Conservation (phyloP, 2,888 invertebrate genomes). For the Drosophila quinaria region DNA sequence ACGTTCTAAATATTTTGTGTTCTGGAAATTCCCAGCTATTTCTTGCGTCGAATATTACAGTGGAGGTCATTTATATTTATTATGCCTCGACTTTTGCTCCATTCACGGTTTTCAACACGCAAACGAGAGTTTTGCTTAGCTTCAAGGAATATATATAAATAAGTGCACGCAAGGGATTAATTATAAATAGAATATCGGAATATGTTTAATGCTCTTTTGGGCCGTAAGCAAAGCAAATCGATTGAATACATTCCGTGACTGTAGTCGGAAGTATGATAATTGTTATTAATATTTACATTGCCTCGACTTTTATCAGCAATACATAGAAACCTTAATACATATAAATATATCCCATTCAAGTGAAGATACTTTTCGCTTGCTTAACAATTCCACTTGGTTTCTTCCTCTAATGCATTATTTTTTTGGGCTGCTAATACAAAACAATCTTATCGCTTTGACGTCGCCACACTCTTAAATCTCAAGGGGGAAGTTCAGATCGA, state of each 20-base stretch:
- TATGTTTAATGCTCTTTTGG: neutral
- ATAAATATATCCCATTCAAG: neutral
- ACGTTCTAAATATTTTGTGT: neutral
- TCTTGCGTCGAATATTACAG: slow-evolving; percentile 7
- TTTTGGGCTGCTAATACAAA: slow-evolving; percentile 6
- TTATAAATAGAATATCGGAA: slow-evolving; percentile 44
- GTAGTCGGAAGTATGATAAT: neutral
- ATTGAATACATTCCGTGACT: slow-evolving; percentile 9
- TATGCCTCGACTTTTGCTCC: slow-evolving; percentile 5
- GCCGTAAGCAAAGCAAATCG: slow-evolving; percentile 1
- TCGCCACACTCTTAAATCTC: slow-evolving; percentile 14
- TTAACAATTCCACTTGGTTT: slow-evolving; percentile 6
- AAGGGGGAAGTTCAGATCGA: slow-evolving; percentile 52
- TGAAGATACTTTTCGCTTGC: slow-evolving; percentile 2
- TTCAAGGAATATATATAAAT: slow-evolving; percentile 40
- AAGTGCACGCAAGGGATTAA: slow-evolving; percentile 38
- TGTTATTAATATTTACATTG: neutral
- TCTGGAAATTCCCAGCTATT: slow-evolving; percentile 68
- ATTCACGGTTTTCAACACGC: slow-evolving; percentile 34
- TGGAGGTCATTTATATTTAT: slow-evolving; percentile 21
- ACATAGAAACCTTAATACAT: slow-evolving; percentile 11
- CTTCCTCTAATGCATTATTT: neutral
- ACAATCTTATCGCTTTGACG: slow-evolving; percentile 25
- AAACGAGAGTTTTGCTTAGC: slow-evolving; percentile 11
- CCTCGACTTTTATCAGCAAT: neutral